Conservation (phyloP, 2,797 vertebrate species). For the Lagodon rhomboides region DNA sequence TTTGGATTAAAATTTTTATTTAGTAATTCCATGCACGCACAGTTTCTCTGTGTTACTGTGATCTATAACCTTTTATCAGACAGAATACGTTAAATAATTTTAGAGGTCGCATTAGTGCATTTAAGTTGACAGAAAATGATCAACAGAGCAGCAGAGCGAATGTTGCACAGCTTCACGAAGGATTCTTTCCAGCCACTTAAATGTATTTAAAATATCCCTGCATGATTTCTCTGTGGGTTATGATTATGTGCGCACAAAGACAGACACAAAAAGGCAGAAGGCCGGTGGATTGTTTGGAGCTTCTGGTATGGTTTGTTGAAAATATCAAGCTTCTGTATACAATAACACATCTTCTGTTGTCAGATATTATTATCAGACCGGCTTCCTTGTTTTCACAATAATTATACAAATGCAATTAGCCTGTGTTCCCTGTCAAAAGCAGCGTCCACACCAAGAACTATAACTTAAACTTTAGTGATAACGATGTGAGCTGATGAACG, state of each 20-base stretch:
- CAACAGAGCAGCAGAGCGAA: background rate
- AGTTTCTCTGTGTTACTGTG: background rate
- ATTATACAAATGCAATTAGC: background rate
- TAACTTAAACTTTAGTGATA: too few species aligned
- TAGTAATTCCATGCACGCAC: background rate
- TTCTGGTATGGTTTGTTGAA: constrained; percentile 5
- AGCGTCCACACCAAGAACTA: too few species aligned
- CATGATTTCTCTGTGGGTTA: background rate
- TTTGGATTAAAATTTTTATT: background rate
- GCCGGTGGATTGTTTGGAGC: constrained; percentile 3
- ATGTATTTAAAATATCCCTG: background rate
- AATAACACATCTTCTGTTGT: background rate
- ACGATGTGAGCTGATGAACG: too few species aligned
- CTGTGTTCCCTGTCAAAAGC: background rate
- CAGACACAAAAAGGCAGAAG: constrained; percentile 17
- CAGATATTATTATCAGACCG: background rate
- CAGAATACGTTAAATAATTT: background rate
- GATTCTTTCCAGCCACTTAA: background rate
- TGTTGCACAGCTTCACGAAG: background rate
- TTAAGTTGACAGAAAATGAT: background rate
- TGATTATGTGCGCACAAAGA: background rate
- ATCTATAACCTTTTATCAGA: background rate
- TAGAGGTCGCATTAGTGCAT: background rate
- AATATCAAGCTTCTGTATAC: background rate
- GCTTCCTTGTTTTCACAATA: background rate